Evolutionary conservation across 2,797 vertebrate species (phyloP).

Genomic region (Hoplostethus atlanticus): DNA sequence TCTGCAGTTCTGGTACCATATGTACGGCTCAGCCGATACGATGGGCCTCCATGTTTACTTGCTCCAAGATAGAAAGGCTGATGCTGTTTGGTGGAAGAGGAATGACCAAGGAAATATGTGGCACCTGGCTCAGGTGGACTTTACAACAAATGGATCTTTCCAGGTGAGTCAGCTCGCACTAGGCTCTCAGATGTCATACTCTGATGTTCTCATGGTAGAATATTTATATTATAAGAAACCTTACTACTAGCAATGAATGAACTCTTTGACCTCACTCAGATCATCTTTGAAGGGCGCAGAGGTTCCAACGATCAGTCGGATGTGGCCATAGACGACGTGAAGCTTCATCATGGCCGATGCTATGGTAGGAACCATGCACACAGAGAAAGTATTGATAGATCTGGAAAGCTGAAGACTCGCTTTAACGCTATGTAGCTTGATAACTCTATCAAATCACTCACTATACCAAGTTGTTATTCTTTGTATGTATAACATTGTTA

Average conservation of each 20-base stretch:
- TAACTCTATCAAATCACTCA: neutral
- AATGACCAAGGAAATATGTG: constrained; percentile 82
- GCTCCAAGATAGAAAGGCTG: constrained; percentile 51
- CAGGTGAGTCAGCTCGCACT: constrained; percentile 16
- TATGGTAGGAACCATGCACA: constrained; percentile 59
- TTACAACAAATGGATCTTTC: constrained; percentile 69
- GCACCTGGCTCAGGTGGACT: constrained; percentile 76
- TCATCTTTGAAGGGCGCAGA: constrained; percentile 81
- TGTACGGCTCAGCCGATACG: constrained; percentile 79
- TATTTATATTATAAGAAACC: too few species aligned
- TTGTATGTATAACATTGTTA: neutral
- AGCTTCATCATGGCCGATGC: constrained; percentile 75
- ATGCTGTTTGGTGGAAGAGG: constrained; percentile 66
- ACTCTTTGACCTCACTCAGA: constrained; percentile 65
- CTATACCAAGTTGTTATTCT: neutral
- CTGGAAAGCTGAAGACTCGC: neutral
- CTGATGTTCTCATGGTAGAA: too few species aligned
- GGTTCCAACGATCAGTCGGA: constrained; percentile 82
- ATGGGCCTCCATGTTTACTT: constrained; percentile 83
- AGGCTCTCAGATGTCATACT: neutral
- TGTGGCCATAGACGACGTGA: constrained; percentile 86
- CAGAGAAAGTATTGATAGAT: neutral
- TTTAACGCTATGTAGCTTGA: neutral
- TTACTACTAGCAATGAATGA: too few species aligned
- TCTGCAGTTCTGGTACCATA: constrained; percentile 87